Percentiles rank a stretch among this genome's conserved stretches.
These are phyloP conservation scores for Spicauda simplicius DNA, from an alignment of 2,888 invertebrate species.

Conservation along the genomic window DNA sequence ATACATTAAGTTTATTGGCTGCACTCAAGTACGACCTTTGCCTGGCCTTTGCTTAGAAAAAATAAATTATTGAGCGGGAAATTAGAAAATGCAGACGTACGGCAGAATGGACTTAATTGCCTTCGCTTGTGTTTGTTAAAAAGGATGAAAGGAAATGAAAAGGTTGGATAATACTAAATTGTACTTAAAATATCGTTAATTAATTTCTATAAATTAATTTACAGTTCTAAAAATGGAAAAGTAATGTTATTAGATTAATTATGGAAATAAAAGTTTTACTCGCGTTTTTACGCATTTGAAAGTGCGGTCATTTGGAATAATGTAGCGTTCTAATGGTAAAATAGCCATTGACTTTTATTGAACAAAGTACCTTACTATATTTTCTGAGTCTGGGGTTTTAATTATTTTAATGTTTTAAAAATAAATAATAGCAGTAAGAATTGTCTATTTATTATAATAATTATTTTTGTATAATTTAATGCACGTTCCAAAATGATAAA, in stretches of 20 bases:
- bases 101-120: constrained; percentile 17
- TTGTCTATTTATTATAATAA: too few relatives aligned
- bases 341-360: too few relatives aligned
- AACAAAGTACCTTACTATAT: too few relatives aligned
- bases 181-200: constrained; percentile 3
- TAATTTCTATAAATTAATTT: background rate
- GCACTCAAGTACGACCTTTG: constrained; percentile 25
- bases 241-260: background rate
- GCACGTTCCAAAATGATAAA: too few relatives aligned
- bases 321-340: too few relatives aligned
- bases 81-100: constrained; percentile 28
- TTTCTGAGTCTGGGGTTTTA: too few relatives aligned
- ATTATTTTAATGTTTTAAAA: too few relatives aligned
- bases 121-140: constrained; percentile 11
- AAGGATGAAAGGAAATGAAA: constrained; percentile 5
- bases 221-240: background rate
- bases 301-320: too few relatives aligned
- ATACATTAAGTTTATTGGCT: constrained; percentile 37
- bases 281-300: too few relatives aligned
- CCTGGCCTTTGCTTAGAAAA: constrained; percentile 33
- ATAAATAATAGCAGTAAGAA: too few relatives aligned
- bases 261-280: background rate
- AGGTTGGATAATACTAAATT: constrained; percentile 2
- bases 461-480: too few relatives aligned
- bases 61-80: constrained; percentile 31